Evolutionary conservation across 2,888 invertebrate species (phyloP).

Genomic region (Resseliella maxima): DNA sequence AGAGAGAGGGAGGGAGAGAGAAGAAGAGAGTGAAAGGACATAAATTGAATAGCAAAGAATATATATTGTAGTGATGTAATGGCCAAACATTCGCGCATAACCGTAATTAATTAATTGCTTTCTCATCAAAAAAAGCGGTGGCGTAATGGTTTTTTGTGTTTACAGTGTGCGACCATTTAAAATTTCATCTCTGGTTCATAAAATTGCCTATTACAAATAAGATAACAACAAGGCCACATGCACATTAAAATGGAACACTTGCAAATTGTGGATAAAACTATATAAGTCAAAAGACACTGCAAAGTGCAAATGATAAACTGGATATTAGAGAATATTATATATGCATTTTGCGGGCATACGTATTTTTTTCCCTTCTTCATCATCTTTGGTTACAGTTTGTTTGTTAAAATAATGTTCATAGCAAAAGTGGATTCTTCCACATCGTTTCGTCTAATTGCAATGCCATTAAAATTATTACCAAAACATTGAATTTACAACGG

Average conservation of each 20-base stretch:
- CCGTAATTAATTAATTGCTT: not conserved
- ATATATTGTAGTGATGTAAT: not conserved
- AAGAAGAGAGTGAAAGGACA: too few species aligned
- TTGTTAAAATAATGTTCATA: too few species aligned
- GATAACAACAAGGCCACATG: not conserved
- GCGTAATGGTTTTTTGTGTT: not conserved
- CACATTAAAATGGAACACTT: not conserved
- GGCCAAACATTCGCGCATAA: not conserved
- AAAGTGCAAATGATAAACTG: too few species aligned
- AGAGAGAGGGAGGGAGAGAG: too few species aligned
- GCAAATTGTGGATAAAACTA: not conserved
- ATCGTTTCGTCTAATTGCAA: slow-evolving; percentile 10
- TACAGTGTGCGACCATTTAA: not conserved
- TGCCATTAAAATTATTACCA: slow-evolving; percentile 20
- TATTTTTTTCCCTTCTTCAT: not conserved
- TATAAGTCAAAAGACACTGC: too few species aligned
- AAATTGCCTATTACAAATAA: slow-evolving; percentile 25
- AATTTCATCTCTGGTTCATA: slow-evolving; percentile 13
- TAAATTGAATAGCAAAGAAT: too few species aligned
- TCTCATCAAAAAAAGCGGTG: slow-evolving; percentile 16
- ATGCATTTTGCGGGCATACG: not conserved
- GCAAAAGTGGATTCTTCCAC: slow-evolving; percentile 21
- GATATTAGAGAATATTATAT: too few species aligned
- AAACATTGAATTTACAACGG: not conserved
- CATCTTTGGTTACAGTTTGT: too few species aligned